These are phyloP conservation scores for Columba livia DNA, from an alignment of 2,113 vertebrate species.

Conservation along the genomic window DNA sequence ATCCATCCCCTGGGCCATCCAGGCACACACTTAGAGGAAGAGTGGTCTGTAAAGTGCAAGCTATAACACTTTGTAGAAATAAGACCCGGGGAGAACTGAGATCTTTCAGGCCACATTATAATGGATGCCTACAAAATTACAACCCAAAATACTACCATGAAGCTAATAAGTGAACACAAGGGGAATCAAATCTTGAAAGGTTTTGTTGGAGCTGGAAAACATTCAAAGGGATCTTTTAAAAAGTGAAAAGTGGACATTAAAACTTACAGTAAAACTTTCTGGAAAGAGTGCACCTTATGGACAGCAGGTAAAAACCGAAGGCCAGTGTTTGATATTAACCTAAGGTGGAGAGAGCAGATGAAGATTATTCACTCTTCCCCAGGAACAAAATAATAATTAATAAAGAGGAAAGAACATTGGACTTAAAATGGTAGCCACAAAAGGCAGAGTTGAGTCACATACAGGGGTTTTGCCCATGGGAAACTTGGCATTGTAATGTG, in stretches of 20 bases:
- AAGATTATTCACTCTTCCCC: not conserved
- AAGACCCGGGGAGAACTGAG: not conserved
- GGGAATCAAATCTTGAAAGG: not conserved
- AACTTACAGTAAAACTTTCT: slow-evolving; percentile 77
- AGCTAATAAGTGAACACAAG: not conserved
- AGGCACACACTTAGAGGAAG: not conserved
- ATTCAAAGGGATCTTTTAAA: not conserved
- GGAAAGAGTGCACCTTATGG: slow-evolving; percentile 69
- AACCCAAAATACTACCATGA: fast-evolving
- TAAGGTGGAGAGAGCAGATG: slow-evolving; percentile 27
- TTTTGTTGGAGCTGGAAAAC: not conserved
- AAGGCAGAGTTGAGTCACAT: not conserved
- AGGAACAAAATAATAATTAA: not conserved
- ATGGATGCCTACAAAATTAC: not conserved
- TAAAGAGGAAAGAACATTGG: not conserved
- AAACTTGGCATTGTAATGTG: not conserved
- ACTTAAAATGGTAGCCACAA: not conserved
- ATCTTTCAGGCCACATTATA: not conserved
- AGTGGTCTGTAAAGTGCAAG: not conserved
- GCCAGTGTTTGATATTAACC: slow-evolving; percentile 77
- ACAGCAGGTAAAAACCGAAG: slow-evolving; percentile 71
- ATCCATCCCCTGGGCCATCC: not conserved
- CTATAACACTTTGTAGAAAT: not conserved
- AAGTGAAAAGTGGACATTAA: not conserved
- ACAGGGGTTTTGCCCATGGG: fast-evolving